Conservation (phyloP, 2,113 vertebrate species). For the western clawed frog (Xenopus tropicalis) region DNA sequence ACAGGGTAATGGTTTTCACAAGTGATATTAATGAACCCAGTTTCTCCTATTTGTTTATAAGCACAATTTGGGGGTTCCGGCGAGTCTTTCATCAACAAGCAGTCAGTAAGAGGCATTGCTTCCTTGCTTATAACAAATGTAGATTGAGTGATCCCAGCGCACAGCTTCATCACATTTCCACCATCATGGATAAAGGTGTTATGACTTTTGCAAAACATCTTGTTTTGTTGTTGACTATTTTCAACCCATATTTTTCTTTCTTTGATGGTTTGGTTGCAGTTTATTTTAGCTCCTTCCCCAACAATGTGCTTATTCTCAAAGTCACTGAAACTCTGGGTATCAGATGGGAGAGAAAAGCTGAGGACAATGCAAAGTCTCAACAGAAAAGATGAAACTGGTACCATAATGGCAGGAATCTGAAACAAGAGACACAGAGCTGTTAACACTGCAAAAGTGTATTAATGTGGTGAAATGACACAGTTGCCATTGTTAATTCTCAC, state of each 20-base stretch:
- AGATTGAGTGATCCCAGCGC: background rate
- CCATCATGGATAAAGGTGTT: conserved; percentile 35
- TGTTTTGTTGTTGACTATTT: background rate
- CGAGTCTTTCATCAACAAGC: background rate
- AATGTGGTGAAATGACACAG: no score
- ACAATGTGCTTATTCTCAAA: conserved; percentile 31
- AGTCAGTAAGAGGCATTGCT: conserved; percentile 11
- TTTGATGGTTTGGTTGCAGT: conserved; percentile 23
- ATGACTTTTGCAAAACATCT: conserved; percentile 6
- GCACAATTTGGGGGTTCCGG: background rate
- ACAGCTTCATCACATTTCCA: background rate
- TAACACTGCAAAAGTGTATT: no score
- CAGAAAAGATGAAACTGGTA: background rate
- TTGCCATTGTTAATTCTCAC: no score
- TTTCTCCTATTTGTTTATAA: conserved; percentile 10
- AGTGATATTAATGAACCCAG: conserved; percentile 11
- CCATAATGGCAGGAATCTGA: background rate
- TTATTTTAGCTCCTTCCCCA: conserved; percentile 9
- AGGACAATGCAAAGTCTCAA: background rate
- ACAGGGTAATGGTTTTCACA: conserved; percentile 21
- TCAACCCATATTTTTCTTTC: background rate
- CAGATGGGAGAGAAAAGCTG: background rate
- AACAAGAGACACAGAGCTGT: background rate
- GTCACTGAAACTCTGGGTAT: background rate
- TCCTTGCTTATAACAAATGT: background rate